A percentile compares a stretch with the other conserved stretches of the same genome.
Conservation (phyloP, 2,113 vertebrate genomes). For the Carassius auratus region DNA sequence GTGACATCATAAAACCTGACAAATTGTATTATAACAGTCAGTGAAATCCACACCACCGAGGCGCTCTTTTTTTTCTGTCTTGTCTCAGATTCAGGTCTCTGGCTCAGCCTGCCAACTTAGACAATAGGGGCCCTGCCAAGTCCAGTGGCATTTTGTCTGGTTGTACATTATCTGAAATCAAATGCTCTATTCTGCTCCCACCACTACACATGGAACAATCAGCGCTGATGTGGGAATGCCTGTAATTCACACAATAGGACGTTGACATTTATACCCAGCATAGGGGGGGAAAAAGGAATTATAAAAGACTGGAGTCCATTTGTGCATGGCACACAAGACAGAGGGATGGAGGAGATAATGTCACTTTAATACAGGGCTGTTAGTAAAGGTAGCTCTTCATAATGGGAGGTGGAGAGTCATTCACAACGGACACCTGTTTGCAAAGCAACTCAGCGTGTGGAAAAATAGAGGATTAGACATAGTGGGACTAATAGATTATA, state of each 20-base stretch:
- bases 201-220: slow-evolving; percentile 72
- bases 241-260: slow-evolving; percentile 75
- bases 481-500: slow-evolving; percentile 71
- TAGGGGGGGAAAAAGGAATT: slow-evolving; percentile 61
- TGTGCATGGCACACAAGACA: slow-evolving; percentile 69
- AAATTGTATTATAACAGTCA: slow-evolving; percentile 74
- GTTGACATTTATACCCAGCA: slow-evolving; percentile 78
- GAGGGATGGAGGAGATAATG: slow-evolving; percentile 69
- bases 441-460: slow-evolving; percentile 71
- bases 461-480: slow-evolving; percentile 71
- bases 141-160: slow-evolving; percentile 71
- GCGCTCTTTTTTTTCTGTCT: slow-evolving; percentile 58
- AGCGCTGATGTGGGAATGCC: slow-evolving; percentile 74
- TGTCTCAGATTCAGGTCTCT: slow-evolving; percentile 72
- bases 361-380: slow-evolving; percentile 74
- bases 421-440: slow-evolving; percentile 70
- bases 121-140: slow-evolving; percentile 70
- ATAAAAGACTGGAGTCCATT: slow-evolving; percentile 65
- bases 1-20: slow-evolving; percentile 73
- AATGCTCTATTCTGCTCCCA: slow-evolving; percentile 75
- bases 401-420: slow-evolving; percentile 70
- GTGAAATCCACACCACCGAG: slow-evolving; percentile 69
- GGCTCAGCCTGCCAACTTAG: slow-evolving; percentile 59
- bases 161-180: slow-evolving; percentile 81
- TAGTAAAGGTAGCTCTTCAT: slow-evolving; percentile 72